Evolutionary conservation across 2,113 vertebrate genomes (phyloP), one percentile per base, ranked within the genome.

Genomic region (Sterna hirundo): DNA sequence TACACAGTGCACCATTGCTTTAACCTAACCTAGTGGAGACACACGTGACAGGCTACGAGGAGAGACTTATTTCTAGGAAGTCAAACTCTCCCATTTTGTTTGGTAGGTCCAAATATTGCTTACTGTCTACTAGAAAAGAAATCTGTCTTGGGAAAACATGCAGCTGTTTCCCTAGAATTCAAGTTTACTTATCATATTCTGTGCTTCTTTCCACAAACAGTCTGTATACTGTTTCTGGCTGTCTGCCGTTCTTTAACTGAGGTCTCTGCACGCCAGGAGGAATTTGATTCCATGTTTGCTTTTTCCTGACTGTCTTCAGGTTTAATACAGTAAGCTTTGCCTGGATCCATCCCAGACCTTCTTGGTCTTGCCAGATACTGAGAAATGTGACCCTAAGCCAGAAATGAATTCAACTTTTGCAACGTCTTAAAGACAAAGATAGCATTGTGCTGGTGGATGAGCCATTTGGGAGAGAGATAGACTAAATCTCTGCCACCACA

Each of bases 1-100:
- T 7, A 62, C 10, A 40, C 1, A 12, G 5, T 49, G 47, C 34
- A 66, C 12, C 19, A 20, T 3, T 54, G 19, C 61, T 88, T 64
- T 76, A 61, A 58, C 13, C 61, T 52, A 49, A 49, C 5, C 27
- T 27, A 30, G 10, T 4, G 1, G 36, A 70, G 13, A 60, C 10
- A 49, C 9, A 15, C 0, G 1, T 1, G 2, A 76, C 7, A 80
- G 14, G 22, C 29, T 58, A 64, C 12, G 10, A 78, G 34, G 23
- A 57, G 13, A 87, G 8, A 55, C 21, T 57, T n/a, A 18, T 12
- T 70, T 83, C 71, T 40, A 26, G 20, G 15, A 72, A 68, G 38
- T 32, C 27, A 12, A 85, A 88, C 8, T 64, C 46, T 78, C 9
- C 20, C 21, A 27, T 51, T 69, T 40, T 68, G 5, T 71, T 76